phyloP scores from a whole-genome alignment of 2,113 vertebrate species.

The Cnemophilus loriae region DNA sequence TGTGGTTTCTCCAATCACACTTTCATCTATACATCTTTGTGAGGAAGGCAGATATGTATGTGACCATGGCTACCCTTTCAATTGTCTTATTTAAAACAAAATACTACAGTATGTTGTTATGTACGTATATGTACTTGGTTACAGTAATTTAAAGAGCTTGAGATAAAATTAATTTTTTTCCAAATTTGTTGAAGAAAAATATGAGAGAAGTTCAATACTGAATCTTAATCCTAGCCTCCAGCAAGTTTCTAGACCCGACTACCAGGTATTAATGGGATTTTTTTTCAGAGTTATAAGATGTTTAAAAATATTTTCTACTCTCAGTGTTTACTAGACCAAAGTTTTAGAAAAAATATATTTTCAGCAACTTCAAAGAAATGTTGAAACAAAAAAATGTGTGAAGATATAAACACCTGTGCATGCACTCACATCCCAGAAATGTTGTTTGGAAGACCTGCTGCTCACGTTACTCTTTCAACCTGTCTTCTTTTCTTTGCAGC shows the following conservation, averaged over 20 bases:
- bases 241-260: background rate
- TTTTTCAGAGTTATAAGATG: background rate
- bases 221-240: background rate
- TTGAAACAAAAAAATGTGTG: background rate
- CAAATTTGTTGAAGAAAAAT: background rate
- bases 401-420: background rate
- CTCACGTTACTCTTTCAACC: background rate
- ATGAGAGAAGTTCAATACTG: background rate
- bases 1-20: background rate
- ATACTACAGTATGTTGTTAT: background rate
- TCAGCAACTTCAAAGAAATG: background rate
- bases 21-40: background rate
- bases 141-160: background rate
- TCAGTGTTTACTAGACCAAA: background rate
- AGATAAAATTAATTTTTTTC: background rate
- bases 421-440: background rate
- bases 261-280: background rate
- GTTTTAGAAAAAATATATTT: background rate
- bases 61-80: background rate
- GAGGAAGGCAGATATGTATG: background rate
- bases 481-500: background rate
- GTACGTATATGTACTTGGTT: background rate
- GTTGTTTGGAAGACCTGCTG: background rate
- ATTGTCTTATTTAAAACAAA: background rate
- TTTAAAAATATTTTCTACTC: background rate